phyloP scores from a whole-genome alignment of 2,113 vertebrate genomes.

The Apistogramma diplotaenia region DNA sequence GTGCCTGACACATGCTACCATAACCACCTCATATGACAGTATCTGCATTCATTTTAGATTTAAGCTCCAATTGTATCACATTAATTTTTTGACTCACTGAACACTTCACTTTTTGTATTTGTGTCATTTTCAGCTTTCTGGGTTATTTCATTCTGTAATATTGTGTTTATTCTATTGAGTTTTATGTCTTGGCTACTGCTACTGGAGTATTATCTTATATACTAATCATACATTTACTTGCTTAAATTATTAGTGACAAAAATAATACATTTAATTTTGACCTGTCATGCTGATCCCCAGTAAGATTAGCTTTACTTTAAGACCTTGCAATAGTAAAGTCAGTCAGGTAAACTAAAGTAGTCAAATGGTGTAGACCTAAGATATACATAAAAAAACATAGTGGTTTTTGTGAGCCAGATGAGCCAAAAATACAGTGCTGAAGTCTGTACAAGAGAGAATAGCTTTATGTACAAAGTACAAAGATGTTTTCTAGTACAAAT shows the following conservation, averaged over 20 bases:
- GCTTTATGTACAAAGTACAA: slow-evolving; percentile 2
- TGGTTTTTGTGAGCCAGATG: background rate
- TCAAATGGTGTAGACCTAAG: slow-evolving; percentile 7
- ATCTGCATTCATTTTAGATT: background rate
- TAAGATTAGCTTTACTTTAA: no score
- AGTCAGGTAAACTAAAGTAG: slow-evolving; percentile 31
- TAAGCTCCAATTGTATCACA: background rate
- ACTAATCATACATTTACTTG: background rate
- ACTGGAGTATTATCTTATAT: background rate
- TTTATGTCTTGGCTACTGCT: background rate
- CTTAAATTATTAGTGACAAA: background rate
- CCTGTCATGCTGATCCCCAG: background rate
- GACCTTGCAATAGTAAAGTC: background rate
- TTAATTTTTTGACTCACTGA: background rate
- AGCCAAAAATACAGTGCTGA: background rate
- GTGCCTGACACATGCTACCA: background rate
- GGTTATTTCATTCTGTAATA: background rate
- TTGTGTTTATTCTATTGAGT: background rate
- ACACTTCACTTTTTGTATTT: background rate
- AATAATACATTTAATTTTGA: background rate
- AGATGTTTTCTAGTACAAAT: background rate
- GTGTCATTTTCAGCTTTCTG: background rate
- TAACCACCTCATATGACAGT: background rate
- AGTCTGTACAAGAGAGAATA: slow-evolving; percentile 8
- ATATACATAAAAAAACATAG: background rate